These are phyloP conservation scores for Coelopa pilipes DNA, from an alignment of 2,888 invertebrate species.

Conservation along the genomic window DNA sequence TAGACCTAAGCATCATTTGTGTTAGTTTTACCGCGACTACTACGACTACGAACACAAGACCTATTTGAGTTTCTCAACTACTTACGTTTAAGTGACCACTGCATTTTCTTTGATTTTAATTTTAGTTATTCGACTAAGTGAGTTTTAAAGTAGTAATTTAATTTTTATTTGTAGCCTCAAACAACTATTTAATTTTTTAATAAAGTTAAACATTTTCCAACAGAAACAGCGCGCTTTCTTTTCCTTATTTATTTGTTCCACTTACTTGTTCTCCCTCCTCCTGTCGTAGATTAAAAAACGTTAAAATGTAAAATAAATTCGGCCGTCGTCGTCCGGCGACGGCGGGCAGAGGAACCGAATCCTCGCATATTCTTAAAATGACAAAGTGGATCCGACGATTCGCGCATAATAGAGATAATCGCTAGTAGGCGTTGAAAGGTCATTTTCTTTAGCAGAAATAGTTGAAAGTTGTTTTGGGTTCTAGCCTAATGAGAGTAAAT, in stretches of 20 bases:
- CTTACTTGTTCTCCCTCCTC: neutral
- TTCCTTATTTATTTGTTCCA: constrained; percentile 2
- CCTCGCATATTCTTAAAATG: constrained; percentile 48
- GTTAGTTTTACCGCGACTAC: constrained; percentile 10
- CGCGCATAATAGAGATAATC: too few species aligned
- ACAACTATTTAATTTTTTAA: constrained; percentile 7
- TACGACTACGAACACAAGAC: neutral
- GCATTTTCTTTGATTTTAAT: constrained; percentile 50
- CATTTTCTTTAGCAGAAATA: constrained; percentile 37
- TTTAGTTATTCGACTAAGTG: constrained; percentile 33
- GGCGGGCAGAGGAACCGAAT: constrained; percentile 52
- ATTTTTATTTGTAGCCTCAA: neutral
- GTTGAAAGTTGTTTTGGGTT: constrained; percentile 38
- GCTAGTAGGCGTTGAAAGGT: constrained; percentile 12
- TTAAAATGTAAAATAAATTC: neutral
- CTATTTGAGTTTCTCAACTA: neutral
- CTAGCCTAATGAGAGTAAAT: constrained; percentile 37
- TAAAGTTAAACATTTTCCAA: constrained; percentile 13
- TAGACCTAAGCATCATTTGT: constrained; percentile 12
- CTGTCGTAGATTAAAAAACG: neutral
- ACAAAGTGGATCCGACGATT: constrained; percentile 28
- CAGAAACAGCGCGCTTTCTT: neutral
- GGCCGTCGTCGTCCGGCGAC: neutral
- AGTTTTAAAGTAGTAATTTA: constrained; percentile 36
- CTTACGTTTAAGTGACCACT: constrained; percentile 32